These are phyloP conservation scores for Bradypodion pumilum DNA, from an alignment of 2,797 vertebrate species.

Conservation along the genomic window DNA sequence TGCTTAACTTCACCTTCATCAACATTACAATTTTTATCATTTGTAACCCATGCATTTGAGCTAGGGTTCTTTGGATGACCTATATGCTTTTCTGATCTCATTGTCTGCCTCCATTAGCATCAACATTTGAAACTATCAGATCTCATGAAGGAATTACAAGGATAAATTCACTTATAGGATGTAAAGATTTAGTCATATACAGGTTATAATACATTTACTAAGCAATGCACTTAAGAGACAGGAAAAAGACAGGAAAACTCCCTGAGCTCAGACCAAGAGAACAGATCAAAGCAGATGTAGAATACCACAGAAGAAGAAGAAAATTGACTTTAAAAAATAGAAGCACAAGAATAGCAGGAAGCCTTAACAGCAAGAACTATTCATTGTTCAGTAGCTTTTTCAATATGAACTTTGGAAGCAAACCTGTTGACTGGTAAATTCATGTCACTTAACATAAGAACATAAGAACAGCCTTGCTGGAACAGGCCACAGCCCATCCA, in stretches of 20 bases:
- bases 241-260: too few relatives aligned
- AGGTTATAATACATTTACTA: neutral
- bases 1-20: neutral
- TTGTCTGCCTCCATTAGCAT: neutral
- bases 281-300: neutral
- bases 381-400: conserved; percentile 28
- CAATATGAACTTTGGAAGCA: neutral
- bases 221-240: neutral
- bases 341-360: neutral
- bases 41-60: neutral
- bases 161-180: neutral
- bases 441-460: too few relatives aligned
- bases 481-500: too few relatives aligned
- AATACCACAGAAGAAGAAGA: neutral
- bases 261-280: neutral
- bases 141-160: neutral
- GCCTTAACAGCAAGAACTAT: neutral
- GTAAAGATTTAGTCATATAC: neutral
- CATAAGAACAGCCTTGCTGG: too few relatives aligned
- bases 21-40: neutral
- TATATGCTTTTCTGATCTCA: neutral
- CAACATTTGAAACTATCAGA: neutral
- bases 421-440: neutral
- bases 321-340: neutral
- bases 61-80: neutral